Evolutionary conservation across 2,113 vertebrate genomes (phyloP).

Genomic region (Sturnus vulgaris): DNA sequence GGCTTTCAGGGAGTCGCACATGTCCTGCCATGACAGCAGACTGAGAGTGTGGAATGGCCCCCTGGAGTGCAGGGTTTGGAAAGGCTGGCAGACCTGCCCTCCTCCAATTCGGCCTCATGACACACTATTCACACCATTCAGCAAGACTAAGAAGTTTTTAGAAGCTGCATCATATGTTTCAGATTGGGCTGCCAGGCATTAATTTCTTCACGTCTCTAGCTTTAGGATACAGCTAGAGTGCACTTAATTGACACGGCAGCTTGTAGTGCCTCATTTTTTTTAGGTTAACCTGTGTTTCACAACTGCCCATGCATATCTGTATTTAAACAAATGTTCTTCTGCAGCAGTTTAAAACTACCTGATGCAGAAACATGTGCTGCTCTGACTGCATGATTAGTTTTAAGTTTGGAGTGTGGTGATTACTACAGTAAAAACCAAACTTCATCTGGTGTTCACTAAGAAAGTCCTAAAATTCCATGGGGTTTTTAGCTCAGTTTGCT

Average conservation of each 20-base stretch:
- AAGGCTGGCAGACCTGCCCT: fast-evolving
- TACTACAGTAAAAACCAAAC: background rate
- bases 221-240: background rate
- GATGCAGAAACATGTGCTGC: background rate
- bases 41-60: background rate
- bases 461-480: background rate
- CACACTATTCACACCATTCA: background rate
- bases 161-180: background rate
- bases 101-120: background rate
- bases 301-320: background rate
- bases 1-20: fast-evolving
- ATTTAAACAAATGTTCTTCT: background rate
- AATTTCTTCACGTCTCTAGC: background rate
- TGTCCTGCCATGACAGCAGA: background rate
- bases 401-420: background rate
- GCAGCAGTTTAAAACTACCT: background rate
- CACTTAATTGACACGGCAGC: background rate
- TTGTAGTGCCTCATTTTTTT: background rate
- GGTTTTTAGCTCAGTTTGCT: background rate
- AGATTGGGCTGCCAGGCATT: background rate
- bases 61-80: background rate
- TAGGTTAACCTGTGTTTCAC: background rate
- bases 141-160: background rate
- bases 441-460: background rate
- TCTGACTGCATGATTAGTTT: background rate